Evolutionary conservation across 2,113 vertebrate species (phyloP).

Genomic region (Eidolon helvum): DNA sequence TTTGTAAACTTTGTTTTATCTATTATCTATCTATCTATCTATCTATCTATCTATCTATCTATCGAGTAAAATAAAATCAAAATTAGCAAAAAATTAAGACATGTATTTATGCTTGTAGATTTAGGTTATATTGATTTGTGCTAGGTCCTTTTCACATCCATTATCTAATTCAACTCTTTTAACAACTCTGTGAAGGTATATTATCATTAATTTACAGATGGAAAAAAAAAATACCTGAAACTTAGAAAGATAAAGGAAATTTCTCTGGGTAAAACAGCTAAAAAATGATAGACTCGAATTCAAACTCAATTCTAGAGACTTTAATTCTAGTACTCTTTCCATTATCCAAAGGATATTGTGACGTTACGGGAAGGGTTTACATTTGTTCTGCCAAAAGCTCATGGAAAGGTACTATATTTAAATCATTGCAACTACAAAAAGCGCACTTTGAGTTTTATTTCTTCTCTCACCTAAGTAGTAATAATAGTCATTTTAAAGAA

Average conservation of each 20-base stretch:
- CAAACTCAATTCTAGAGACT: not conserved
- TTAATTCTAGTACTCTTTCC: not conserved
- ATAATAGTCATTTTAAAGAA: not conserved
- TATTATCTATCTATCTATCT: too few relatives aligned
- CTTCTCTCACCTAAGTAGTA: not conserved
- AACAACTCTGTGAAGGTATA: not conserved
- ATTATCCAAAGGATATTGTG: rapidly evolving
- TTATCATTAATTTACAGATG: not conserved
- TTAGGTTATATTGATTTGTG: not conserved
- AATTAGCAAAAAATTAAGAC: not conserved
- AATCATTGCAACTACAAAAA: not conserved
- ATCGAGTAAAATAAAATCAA: not conserved
- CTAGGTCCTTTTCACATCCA: not conserved
- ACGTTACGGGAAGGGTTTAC: not conserved
- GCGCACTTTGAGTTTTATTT: not conserved
- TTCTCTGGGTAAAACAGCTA: not conserved
- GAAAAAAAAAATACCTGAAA: not conserved
- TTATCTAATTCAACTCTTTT: not conserved
- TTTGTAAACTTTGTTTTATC: not conserved
- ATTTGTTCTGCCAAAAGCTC: not conserved
- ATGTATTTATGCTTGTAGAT: not conserved
- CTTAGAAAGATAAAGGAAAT: not conserved
- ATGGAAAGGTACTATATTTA: not conserved
- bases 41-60: too few relatives aligned
- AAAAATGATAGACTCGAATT: not conserved